phyloP scores from a whole-genome alignment of 2,113 vertebrate species.

The Maccullochella peelii region DNA sequence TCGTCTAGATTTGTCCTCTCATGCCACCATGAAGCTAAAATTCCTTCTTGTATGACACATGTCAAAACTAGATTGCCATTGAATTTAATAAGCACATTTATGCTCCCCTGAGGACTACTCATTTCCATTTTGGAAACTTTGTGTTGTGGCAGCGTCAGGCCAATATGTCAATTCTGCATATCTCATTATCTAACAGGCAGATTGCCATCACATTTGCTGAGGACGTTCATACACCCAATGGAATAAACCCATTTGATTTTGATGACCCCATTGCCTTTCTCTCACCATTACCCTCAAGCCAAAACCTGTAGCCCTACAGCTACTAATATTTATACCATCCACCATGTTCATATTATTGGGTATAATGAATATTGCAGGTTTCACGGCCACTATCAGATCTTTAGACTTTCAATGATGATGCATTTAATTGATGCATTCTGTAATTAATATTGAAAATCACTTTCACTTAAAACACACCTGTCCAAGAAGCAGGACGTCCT shows the following conservation, averaged over 20 bases:
- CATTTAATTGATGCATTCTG: neutral
- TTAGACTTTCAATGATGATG: neutral
- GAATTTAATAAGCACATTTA: neutral
- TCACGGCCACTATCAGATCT: neutral
- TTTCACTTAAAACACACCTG: conserved; percentile 66
- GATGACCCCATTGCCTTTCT: neutral
- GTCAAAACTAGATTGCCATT: no score
- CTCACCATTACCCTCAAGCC: neutral
- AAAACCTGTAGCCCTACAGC: neutral
- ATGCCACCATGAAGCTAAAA: neutral
- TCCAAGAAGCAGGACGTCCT: conserved; percentile 79
- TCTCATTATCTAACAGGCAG: neutral
- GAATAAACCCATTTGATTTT: neutral
- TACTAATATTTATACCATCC: neutral
- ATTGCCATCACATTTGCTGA: neutral
- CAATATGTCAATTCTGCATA: neutral
- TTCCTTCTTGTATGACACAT: neutral
- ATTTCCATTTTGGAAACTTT: no score
- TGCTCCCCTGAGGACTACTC: neutral
- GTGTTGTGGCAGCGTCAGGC: no score
- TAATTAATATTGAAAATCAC: neutral
- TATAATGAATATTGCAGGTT: neutral
- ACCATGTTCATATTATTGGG: neutral
- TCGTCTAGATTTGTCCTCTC: neutral
- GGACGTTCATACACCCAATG: neutral